A percentile compares a stretch with the other conserved stretches of the same genome.
phyloP scores from a whole-genome alignment of 2,113 vertebrate species.

The Phainopepla nitens region DNA sequence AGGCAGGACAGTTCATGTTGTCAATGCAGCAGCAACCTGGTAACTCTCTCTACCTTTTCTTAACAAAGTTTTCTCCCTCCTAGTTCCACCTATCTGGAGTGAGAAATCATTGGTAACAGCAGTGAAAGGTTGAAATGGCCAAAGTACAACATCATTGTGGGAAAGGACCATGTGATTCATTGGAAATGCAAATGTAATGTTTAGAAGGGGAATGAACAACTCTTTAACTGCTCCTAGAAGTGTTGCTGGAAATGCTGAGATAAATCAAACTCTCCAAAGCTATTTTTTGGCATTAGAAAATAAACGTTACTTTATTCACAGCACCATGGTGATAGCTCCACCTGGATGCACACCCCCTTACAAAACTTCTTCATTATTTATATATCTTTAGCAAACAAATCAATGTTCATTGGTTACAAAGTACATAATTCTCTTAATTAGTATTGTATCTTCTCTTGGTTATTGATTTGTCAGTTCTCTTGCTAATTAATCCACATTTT shows the following conservation, averaged over 20 bases:
- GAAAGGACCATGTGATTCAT: not conserved
- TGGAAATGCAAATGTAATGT: not conserved
- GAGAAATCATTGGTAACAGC: not conserved
- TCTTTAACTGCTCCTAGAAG: not conserved
- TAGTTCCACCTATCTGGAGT: not conserved
- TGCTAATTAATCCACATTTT: not conserved
- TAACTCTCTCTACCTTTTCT: not conserved
- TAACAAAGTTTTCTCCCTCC: not conserved
- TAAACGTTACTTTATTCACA: not conserved
- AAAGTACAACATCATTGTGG: not conserved
- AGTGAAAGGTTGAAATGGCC: not conserved
- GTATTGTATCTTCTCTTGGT: not conserved
- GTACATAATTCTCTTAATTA: not conserved
- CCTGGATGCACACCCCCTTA: not conserved
- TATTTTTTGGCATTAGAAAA: not conserved
- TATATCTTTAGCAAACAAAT: not conserved
- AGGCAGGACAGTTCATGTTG: not conserved
- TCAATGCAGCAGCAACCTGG: not conserved
- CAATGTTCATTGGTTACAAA: not conserved
- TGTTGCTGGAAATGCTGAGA: not conserved
- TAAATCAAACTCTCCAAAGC: not conserved
- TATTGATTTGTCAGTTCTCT: not conserved
- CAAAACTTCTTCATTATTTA: not conserved
- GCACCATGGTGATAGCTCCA: not conserved
- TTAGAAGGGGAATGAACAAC: not conserved